Percentiles rank a stretch among this genome's conserved stretches.
phyloP scores from a whole-genome alignment of 1,140 invertebrate species.

The Thaumatotibia leucotreta region DNA sequence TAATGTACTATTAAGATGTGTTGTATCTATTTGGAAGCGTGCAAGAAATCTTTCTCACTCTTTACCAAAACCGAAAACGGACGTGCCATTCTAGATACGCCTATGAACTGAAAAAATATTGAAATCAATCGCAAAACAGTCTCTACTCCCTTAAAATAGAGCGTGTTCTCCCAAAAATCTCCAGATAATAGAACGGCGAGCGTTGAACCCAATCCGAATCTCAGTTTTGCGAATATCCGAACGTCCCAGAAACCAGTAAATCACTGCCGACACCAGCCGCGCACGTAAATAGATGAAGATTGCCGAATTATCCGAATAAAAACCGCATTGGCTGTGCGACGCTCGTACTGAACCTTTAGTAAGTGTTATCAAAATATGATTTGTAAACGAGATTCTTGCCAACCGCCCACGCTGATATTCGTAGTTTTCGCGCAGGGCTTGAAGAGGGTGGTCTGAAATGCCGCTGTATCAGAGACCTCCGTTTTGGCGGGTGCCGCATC shows the following conservation, averaged over 20 bases:
- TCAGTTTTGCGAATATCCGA: constrained; percentile 44
- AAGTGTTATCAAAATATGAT: constrained; percentile 26
- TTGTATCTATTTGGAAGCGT: no score
- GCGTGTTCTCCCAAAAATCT: not conserved
- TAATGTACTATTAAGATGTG: no score
- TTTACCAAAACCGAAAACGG: not conserved
- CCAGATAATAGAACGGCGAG: constrained; percentile 25
- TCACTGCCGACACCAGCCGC: constrained; percentile 47
- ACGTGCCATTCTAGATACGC: not conserved
- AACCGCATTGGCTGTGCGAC: constrained; percentile 44
- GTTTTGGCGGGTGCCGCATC: constrained; percentile 78
- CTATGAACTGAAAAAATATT: not conserved
- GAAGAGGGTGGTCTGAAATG: constrained; percentile 79
- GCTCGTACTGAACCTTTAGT: constrained; percentile 15
- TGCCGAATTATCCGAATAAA: constrained; percentile 54
- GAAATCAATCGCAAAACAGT: not conserved
- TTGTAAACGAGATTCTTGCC: constrained; percentile 43
- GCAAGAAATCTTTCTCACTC: not conserved
- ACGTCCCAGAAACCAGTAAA: constrained; percentile 66
- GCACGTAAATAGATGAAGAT: constrained; percentile 59
- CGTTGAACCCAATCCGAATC: constrained; percentile 42
- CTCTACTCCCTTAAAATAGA: not conserved
- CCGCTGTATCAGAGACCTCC: constrained; percentile 81
- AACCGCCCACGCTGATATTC: constrained; percentile 37
- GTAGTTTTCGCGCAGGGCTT: not conserved